Evolutionary conservation across 2,888 invertebrate genomes (phyloP), one percentile per base, ranked within the genome.

Genomic region (Nematopogon swammerdamellus): DNA sequence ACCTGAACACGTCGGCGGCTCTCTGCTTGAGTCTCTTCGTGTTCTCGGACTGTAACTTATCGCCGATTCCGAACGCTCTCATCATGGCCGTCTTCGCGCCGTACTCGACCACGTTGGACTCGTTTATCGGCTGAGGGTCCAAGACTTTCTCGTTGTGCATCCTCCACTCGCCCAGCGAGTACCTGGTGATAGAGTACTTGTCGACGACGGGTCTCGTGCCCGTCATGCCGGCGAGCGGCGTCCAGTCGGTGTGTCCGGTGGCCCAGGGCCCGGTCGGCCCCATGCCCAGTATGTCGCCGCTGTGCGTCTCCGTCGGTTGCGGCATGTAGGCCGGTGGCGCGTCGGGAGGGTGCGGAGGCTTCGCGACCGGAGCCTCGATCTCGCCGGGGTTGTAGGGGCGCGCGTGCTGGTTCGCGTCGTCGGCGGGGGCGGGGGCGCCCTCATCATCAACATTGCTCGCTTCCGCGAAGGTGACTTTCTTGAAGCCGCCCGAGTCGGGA

Each of bases 171-270:
- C 81, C 84, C 1, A 86, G 81, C 49, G 89, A 89, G 62, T 83
- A 89, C 58, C 87, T 77, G 11, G 89, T 86, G 45, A 90, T 75
- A 1, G 90, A 87, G 62, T 90, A 91, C 59, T 87, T 88, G 68
- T 88, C 88, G 10, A 88, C 89, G 0, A 82, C 80, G 0, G 91
- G 91, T 54, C 90, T 77, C 0, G 89, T 85, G 2, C 91, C 90
- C 0, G 90, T 90, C 60, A 89, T 73, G 0, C 80, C 84, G 1
- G 81, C 84, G 50, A 87, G 70, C 0, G 89, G 87, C 30, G 87
- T 85, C 86, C 88, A 91, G 65, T 88, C 87, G 1, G 87, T 73
- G 55, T 87, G 84, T 0, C 91, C 91, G 0, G 89, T 81, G 0
- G 91, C 91, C 89, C 89, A 91, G 0, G 89, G 88, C 1, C 85